These are phyloP conservation scores for Emydocephalus ijimae DNA, from an alignment of 2,113 vertebrate species.

Conservation along the genomic window DNA sequence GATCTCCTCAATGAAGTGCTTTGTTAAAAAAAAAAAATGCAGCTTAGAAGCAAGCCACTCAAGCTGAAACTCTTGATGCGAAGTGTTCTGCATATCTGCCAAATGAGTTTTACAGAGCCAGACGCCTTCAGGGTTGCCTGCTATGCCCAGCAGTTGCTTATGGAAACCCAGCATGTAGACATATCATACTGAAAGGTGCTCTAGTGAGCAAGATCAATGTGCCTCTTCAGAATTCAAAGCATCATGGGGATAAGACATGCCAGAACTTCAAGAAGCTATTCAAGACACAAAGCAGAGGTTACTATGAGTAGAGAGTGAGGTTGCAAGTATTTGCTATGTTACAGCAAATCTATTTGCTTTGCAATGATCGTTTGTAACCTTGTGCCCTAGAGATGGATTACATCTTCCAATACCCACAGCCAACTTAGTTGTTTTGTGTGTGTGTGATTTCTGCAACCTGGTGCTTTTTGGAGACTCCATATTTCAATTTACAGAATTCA, in stretches of 20 bases:
- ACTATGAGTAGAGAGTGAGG: neutral
- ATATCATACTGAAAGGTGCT: neutral
- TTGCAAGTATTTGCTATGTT: neutral
- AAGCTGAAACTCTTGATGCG: neutral
- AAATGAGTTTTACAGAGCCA: neutral
- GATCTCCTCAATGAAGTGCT: neutral
- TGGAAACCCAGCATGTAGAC: neutral
- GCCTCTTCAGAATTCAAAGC: neutral
- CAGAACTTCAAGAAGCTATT: neutral
- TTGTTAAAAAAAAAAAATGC: neutral
- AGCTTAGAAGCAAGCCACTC: constrained; percentile 10
- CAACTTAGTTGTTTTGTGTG: neutral
- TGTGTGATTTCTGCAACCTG: neutral
- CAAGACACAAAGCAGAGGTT: neutral
- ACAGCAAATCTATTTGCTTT: neutral
- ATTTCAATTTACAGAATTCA: neutral
- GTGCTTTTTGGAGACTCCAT: neutral
- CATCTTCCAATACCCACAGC: neutral
- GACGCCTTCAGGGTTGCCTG: neutral
- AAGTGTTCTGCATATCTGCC: constrained; percentile 4
- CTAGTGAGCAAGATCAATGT: neutral
- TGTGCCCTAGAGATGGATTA: neutral
- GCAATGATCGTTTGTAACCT: neutral
- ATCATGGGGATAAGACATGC: neutral
- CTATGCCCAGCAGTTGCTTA: neutral